A percentile compares a stretch with the other conserved stretches of the same genome.
Evolutionary conservation across 1,140 invertebrate species (phyloP).

Genomic region (Heliconius congener): DNA sequence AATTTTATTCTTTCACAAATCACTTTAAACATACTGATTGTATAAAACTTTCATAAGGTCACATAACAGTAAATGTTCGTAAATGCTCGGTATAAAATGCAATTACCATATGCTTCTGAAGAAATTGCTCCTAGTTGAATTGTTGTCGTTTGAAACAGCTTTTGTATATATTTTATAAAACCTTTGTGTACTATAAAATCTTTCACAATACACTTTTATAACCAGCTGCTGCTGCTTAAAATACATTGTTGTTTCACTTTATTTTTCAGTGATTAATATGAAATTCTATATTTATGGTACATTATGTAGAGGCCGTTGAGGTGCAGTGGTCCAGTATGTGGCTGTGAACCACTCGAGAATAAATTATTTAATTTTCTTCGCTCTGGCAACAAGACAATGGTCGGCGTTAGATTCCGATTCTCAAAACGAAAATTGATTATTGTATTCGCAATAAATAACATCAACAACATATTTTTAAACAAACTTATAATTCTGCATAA

Average conservation of each 20-base stretch:
- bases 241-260: too few species aligned
- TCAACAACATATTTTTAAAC: not conserved
- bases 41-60: not conserved
- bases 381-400: too few species aligned
- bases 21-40: not conserved
- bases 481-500: not conserved
- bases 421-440: too few species aligned
- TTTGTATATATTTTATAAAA: constrained; percentile 16
- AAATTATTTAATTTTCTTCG: too few species aligned
- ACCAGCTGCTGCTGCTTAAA: not conserved
- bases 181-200: constrained; percentile 17
- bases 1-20: not conserved
- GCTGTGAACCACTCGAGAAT: too few species aligned
- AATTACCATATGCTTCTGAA: constrained; percentile 20
- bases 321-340: too few species aligned
- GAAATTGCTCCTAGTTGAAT: constrained; percentile 15
- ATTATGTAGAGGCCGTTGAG: too few species aligned
- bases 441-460: too few species aligned
- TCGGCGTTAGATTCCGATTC: too few species aligned
- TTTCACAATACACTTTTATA: constrained; percentile 18
- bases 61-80: constrained; percentile 13
- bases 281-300: too few species aligned
- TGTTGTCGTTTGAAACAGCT: constrained; percentile 12
- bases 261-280: too few species aligned
- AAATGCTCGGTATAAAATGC: constrained; percentile 19